phyloP scores from a whole-genome alignment of 2,797 vertebrate genomes.

The Odontamblyopus rebecca region DNA sequence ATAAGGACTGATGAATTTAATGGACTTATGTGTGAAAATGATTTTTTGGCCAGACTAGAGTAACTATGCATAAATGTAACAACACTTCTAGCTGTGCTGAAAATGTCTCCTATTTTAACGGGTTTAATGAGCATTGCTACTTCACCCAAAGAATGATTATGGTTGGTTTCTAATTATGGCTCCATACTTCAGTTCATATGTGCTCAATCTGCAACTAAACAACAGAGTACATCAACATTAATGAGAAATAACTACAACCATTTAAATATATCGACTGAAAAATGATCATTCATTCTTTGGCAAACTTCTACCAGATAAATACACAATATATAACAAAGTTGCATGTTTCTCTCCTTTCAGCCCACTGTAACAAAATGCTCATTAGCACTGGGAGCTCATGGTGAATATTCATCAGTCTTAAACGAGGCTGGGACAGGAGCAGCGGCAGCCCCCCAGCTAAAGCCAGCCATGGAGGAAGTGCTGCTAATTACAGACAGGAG shows the following conservation, averaged over 20 bases:
- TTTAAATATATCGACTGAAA: neutral
- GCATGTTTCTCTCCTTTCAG: neutral
- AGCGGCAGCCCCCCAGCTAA: conserved; percentile 9
- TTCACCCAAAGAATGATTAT: neutral
- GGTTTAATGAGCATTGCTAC: no score
- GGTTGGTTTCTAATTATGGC: neutral
- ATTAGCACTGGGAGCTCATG: conserved; percentile 3
- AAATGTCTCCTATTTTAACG: no score
- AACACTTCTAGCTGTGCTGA: no score
- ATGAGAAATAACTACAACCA: neutral
- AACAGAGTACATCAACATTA: neutral
- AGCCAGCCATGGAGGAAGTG: neutral
- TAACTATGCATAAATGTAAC: no score
- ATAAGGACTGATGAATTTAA: no score
- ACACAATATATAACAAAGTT: neutral
- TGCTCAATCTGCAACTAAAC: neutral
- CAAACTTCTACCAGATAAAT: neutral
- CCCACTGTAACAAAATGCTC: conserved; percentile 11
- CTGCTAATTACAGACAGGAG: conserved; percentile 2
- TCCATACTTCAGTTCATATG: neutral
- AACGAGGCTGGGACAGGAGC: neutral
- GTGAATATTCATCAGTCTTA: conserved; percentile 15
- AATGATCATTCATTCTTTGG: neutral
- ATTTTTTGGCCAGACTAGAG: no score
- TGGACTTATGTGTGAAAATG: no score